Evolutionary conservation across 2,888 invertebrate genomes (phyloP).

Genomic region (Elmis aenea): DNA sequence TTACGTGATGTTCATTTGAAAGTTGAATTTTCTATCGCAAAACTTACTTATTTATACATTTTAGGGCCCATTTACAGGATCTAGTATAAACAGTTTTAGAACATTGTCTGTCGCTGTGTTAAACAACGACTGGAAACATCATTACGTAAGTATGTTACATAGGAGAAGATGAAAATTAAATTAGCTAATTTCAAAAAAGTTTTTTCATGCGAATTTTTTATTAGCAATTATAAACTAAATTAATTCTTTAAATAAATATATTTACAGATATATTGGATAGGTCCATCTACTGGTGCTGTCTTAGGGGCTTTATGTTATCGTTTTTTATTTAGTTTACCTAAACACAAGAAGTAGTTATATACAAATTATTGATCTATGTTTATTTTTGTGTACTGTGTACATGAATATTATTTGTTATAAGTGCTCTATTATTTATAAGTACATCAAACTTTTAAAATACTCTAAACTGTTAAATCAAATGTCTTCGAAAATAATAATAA

Average conservation of each 20-base stretch:
- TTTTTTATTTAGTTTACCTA: slow-evolving; percentile 23
- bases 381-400: too few species aligned
- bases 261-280: slow-evolving; percentile 61
- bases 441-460: too few species aligned
- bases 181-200: neutral
- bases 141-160: slow-evolving; percentile 68
- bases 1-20: too few species aligned
- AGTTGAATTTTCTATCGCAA: too few species aligned
- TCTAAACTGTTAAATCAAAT: too few species aligned
- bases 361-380: too few species aligned
- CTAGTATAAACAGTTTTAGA: slow-evolving; percentile 66
- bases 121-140: slow-evolving; percentile 57
- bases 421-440: too few species aligned
- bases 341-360: too few species aligned
- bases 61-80: slow-evolving; percentile 66
- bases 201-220: neutral
- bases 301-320: slow-evolving; percentile 48
- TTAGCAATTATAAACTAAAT: neutral
- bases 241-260: too few species aligned
- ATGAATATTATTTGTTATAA: too few species aligned
- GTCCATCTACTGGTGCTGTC: slow-evolving; percentile 50
- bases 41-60: slow-evolving; percentile 26
- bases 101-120: slow-evolving; percentile 66
- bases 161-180: too few species aligned
- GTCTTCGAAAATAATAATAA: too few species aligned